phyloP scores from a whole-genome alignment of 2,888 invertebrate species.

The Drosophila infuscata region DNA sequence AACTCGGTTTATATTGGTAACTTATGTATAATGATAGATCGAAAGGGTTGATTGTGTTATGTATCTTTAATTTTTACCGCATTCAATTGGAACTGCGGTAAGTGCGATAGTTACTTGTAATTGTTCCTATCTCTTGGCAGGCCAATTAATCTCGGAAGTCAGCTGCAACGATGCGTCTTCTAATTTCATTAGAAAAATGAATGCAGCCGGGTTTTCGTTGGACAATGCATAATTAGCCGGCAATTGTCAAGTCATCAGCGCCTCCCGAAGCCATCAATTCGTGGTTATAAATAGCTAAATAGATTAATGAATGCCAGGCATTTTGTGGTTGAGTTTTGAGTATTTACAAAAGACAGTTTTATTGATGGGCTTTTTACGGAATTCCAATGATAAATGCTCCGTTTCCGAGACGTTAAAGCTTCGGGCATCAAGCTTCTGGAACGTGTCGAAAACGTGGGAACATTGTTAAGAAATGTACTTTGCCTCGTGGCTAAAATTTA shows the following conservation, averaged over 20 bases:
- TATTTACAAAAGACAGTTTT: conserved; percentile 51
- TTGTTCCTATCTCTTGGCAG: conserved; percentile 36
- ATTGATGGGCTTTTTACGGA: conserved; percentile 59
- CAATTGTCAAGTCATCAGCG: conserved; percentile 71
- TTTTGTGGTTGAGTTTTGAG: conserved; percentile 46
- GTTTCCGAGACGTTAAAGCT: conserved; percentile 22
- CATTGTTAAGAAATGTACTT: conserved; percentile 9
- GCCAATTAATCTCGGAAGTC: conserved; percentile 67
- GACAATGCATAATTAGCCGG: conserved; percentile 68
- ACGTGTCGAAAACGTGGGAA: conserved; percentile 60
- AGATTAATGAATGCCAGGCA: conserved; percentile 65
- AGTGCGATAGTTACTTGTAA: conserved; percentile 1
- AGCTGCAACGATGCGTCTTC: conserved; percentile 28
- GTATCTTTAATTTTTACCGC: conserved; percentile 1
- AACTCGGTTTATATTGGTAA: background rate
- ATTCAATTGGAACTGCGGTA: conserved; percentile 8
- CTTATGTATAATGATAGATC: background rate
- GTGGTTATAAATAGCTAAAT: conserved; percentile 65
- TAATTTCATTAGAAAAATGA: conserved; percentile 45
- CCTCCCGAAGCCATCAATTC: conserved; percentile 43
- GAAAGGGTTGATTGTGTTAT: background rate
- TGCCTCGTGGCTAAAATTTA: conserved; percentile 14
- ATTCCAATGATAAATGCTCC: conserved; percentile 40
- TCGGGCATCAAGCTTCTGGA: conserved; percentile 48
- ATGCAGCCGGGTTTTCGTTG: conserved; percentile 27